A percentile compares a stretch with the other conserved stretches of the same genome.
phyloP scores from a whole-genome alignment of 2,797 vertebrate genomes.

The Antennarius maculatus region DNA sequence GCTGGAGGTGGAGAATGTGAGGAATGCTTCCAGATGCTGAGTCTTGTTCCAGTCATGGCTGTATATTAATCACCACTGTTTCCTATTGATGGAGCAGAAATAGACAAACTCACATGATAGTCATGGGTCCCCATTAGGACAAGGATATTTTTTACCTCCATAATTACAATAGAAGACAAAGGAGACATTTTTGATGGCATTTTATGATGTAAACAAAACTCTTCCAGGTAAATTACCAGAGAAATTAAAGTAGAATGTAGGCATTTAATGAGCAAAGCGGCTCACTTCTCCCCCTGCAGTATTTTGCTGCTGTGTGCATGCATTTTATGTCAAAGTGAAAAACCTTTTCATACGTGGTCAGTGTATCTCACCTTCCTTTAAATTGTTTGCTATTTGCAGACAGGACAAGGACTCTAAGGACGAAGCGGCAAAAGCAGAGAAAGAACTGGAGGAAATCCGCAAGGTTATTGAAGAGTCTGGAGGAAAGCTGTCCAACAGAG shows the following conservation, averaged over 20 bases:
- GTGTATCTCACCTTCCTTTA: slow-evolving; percentile 41
- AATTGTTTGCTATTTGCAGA: slow-evolving; percentile 72
- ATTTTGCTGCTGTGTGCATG: slow-evolving; percentile 3
- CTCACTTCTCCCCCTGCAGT: background rate
- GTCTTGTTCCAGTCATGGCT: slow-evolving; percentile 52
- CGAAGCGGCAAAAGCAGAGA: slow-evolving; percentile 86
- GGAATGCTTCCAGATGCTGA: slow-evolving; percentile 60
- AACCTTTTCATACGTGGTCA: slow-evolving; percentile 37
- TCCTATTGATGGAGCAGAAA: slow-evolving; percentile 35
- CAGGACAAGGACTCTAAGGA: slow-evolving; percentile 91
- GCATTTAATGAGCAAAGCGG: slow-evolving; percentile 11
- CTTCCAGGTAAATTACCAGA: slow-evolving; percentile 19
- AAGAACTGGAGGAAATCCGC: slow-evolving; percentile 93
- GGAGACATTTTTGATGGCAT: slow-evolving; percentile 4
- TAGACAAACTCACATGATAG: background rate
- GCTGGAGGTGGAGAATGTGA: slow-evolving; percentile 54
- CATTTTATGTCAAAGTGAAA: slow-evolving; percentile 8
- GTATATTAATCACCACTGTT: slow-evolving; percentile 25
- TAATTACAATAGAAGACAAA: background rate
- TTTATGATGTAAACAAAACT: slow-evolving; percentile 12
- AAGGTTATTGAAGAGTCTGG: slow-evolving; percentile 90
- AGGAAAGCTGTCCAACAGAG: slow-evolving; percentile 90
- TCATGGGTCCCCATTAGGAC: slow-evolving; percentile 1
- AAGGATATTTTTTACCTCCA: slow-evolving; percentile 4
- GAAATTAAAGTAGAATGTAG: slow-evolving; percentile 18